Evolutionary conservation across 2,797 vertebrate species (phyloP).

Genomic region (Eulemur albifrons): DNA sequence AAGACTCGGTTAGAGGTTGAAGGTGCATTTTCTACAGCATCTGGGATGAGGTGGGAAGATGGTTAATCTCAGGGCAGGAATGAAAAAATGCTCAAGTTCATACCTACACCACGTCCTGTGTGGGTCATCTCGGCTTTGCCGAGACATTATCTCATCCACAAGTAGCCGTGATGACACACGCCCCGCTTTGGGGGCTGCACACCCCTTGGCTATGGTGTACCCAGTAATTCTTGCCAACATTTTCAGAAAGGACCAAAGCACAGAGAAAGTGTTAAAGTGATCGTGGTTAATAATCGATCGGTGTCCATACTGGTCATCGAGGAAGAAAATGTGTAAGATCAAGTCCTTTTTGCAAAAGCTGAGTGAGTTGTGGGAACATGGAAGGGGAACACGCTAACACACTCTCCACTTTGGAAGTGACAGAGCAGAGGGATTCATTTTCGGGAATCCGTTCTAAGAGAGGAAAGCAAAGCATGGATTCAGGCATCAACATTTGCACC

Average conservation of each 20-base stretch:
- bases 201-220: background rate
- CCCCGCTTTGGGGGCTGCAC: background rate
- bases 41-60: background rate
- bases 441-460: background rate
- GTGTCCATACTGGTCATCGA: no score
- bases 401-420: accelerated
- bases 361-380: accelerated
- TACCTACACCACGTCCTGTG: accelerated
- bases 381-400: accelerated
- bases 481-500: no score
- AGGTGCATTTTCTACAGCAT: accelerated
- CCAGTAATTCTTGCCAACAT: no score
- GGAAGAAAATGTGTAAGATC: background rate
- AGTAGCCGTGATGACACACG: accelerated
- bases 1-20: background rate
- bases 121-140: accelerated
- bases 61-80: accelerated
- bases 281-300: accelerated
- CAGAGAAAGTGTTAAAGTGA: accelerated
- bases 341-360: background rate
- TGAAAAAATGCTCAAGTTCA: background rate
- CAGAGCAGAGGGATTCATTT: accelerated
- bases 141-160: accelerated
- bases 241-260: no score
- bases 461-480: background rate